Evolutionary conservation across 2,888 invertebrate genomes (phyloP), one percentile per base, ranked within the genome.

Genomic region (Dolichomitus sp.): DNA sequence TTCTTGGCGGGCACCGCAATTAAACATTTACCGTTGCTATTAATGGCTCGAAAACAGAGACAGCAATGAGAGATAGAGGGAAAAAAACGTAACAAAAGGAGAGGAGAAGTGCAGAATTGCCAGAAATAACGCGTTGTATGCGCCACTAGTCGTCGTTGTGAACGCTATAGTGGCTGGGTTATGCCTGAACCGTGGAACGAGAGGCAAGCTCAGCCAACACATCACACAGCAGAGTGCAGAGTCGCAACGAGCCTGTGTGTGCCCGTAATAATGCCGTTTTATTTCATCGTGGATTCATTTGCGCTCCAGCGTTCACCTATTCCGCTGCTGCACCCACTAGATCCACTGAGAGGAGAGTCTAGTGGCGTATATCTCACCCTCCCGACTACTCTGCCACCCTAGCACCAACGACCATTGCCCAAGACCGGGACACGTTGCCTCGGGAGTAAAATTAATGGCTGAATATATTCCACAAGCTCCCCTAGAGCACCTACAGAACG

Each of bases 231-330:
- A 27, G 65, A 30, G 45, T 68, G 50, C 66, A 40, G 27, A 27
- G 42, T 19, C 57, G 23, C 48, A 23, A 5, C 54, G 70, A 73
- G 66, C 37, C 73, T 14, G 73, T 69, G 68, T 63, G 66, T 27
- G 63, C 50, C 70, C 48, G 70, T 81, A 81, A 81, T 70, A 76
- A 76, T 81, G 76, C 70, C 75, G 66, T 81, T 81, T 81, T 81
- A 76, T 81, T 81, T 81, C 57, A 70, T 57, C 80, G 70, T 76
- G 65, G 57, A 81, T 81, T 81, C 76, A 76, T 76, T 81, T 66
- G 76, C 50, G 45, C 59, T n/a, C 75, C 70, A 12, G 33, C 69
- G 54, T 69, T 63, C 63, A 50, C 61, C 63, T 54, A 54, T 37
- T 37, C 27, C 6, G 12, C 14, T 17, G 57, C 27, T 45, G 23